Evolutionary conservation across 2,113 vertebrate species (phyloP).

Genomic region (Pomatostomus ruficeps): DNA sequence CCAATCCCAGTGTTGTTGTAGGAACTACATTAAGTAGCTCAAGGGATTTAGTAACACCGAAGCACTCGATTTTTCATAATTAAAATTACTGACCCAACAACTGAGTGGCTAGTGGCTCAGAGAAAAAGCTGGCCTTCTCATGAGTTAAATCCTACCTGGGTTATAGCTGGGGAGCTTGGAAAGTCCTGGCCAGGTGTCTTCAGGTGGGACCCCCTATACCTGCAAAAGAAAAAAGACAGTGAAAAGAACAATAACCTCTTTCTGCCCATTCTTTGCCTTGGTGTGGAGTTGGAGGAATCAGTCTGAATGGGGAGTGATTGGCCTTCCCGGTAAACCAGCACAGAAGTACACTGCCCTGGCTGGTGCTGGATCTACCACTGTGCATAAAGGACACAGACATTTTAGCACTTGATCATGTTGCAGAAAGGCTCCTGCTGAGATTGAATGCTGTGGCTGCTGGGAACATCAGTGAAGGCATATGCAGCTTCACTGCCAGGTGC

Average conservation of each 20-base stretch:
- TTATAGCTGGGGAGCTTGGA: conserved; percentile 80
- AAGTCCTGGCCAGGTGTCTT: conserved; percentile 85
- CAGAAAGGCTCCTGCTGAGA: not conserved
- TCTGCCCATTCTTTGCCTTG: not conserved
- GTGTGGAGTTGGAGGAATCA: not conserved
- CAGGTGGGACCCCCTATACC: conserved; percentile 82
- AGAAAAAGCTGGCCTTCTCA: not conserved
- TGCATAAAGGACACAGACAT: not conserved
- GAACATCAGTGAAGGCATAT: not conserved
- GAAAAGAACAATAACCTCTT: not conserved
- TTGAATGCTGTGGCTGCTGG: not conserved
- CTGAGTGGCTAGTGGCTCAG: not conserved
- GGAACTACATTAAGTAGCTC: not conserved
- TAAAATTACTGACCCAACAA: not conserved
- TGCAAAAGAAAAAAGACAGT: conserved; percentile 53
- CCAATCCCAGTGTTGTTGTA: not conserved
- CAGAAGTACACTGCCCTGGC: not conserved
- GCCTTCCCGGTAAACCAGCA: not conserved
- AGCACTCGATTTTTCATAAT: not conserved
- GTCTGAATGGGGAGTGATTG: not conserved
- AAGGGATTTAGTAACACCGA: not conserved
- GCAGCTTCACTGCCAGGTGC: not conserved
- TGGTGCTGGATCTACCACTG: not conserved
- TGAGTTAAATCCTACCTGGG: conserved; percentile 70
- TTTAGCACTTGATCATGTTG: not conserved